phyloP scores from a whole-genome alignment of 2,113 vertebrate species.

The Oxygymnocypris stewartii region DNA sequence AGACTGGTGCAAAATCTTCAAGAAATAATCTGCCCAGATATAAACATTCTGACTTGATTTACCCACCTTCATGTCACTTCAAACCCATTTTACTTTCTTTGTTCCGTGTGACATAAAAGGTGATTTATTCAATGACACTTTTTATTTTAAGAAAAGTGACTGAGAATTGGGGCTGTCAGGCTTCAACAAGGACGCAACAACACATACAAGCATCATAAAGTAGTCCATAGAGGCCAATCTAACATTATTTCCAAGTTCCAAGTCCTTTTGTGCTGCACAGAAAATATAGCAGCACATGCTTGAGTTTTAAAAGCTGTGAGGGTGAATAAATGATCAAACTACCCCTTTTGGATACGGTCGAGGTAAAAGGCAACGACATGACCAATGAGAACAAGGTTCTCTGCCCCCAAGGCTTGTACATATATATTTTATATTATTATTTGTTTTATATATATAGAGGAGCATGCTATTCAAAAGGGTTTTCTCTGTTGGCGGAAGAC shows the following conservation, averaged over 20 bases:
- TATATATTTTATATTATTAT: neutral
- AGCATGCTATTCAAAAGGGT: neutral
- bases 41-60: neutral
- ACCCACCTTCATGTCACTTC: neutral
- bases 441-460: neutral
- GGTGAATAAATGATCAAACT: neutral
- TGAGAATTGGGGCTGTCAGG: neutral
- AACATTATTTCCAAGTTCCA: neutral
- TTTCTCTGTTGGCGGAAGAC: slow-evolving; percentile 4
- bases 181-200: neutral
- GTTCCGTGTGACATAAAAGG: neutral
- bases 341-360: neutral
- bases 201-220: neutral
- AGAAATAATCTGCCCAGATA: neutral
- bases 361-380: slow-evolving; percentile 1
- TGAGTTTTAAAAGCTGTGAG: neutral
- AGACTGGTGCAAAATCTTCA: neutral
- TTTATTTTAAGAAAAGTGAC: neutral
- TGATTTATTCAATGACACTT: neutral
- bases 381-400: neutral
- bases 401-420: neutral
- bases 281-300: neutral
- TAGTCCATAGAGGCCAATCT: neutral
- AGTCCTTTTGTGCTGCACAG: neutral
- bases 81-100: neutral